These are phyloP conservation scores for Perca fluviatilis DNA, from an alignment of 2,113 vertebrate species.

Conservation along the genomic window DNA sequence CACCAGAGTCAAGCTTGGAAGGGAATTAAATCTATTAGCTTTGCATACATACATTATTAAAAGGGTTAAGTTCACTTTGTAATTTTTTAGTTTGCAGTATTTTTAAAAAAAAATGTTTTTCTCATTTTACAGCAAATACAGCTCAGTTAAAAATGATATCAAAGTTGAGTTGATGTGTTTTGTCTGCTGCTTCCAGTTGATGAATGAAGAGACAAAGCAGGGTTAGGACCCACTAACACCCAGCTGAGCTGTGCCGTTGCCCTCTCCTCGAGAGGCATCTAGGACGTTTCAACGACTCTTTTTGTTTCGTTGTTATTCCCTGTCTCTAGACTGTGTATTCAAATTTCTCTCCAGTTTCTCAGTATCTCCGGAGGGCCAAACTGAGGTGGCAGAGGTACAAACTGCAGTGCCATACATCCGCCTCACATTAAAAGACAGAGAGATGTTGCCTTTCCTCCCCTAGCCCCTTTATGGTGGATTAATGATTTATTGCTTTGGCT, in stretches of 20 bases:
- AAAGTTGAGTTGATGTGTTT: conserved; percentile 3
- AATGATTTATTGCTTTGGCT: conserved; percentile 66
- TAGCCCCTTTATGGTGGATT: conserved; percentile 45
- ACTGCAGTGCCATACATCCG: background rate
- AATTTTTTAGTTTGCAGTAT: background rate
- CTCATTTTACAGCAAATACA: background rate
- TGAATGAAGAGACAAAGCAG: background rate
- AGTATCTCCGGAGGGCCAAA: conserved; percentile 4
- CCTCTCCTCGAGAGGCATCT: background rate
- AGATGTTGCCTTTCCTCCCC: conserved; percentile 16
- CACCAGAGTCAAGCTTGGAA: conserved; percentile 29
- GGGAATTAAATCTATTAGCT: conserved; percentile 37
- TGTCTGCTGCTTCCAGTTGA: background rate
- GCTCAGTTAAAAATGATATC: background rate
- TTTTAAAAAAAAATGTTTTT: background rate
- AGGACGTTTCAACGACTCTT: conserved; percentile 13
- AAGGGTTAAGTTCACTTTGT: conserved; percentile 11
- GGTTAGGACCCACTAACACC: background rate
- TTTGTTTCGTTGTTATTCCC: conserved; percentile 1
- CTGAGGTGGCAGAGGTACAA: background rate
- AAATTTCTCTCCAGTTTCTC: background rate
- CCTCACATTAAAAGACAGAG: conserved; percentile 29
- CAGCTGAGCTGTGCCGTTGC: background rate
- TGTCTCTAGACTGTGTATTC: background rate
- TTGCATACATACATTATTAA: conserved; percentile 65